A percentile compares a stretch with the other conserved stretches of the same genome.
Conservation (phyloP, 1,140 invertebrate genomes). For the Neodiprion lecontei region DNA sequence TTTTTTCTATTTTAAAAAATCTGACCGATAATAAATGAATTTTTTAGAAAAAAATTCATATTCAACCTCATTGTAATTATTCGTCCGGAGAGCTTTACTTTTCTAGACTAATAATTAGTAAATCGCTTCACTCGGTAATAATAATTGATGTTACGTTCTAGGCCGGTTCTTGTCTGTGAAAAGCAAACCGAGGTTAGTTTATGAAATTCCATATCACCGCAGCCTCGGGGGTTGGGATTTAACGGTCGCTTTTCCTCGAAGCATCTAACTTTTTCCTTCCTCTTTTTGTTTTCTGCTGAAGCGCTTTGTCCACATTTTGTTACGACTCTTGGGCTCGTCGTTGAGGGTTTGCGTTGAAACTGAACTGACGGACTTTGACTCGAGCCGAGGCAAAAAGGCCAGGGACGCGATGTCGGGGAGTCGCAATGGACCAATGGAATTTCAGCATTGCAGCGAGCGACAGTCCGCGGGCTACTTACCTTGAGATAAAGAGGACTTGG, state of each 20-base stretch:
- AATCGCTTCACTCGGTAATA: too few species aligned
- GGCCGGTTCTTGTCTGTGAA: too few species aligned
- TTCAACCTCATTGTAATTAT: too few species aligned
- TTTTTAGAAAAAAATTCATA: too few species aligned
- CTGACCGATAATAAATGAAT: too few species aligned
- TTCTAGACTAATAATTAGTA: too few species aligned
- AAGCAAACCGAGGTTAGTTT: too few species aligned
- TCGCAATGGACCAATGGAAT: background rate
- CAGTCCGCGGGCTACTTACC: conserved; percentile 4
- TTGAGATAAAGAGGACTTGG: conserved; percentile 27
- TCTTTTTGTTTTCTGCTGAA: background rate
- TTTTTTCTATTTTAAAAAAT: too few species aligned
- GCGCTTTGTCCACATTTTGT: background rate
- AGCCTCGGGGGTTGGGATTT: background rate
- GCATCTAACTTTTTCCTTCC: background rate
- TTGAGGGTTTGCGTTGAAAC: background rate
- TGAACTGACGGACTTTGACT: background rate
- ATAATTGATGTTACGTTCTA: too few species aligned
- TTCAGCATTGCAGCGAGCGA: background rate
- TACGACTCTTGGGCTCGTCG: background rate
- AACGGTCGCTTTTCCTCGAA: background rate
- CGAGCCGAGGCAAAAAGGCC: background rate
- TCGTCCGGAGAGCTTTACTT: too few species aligned
- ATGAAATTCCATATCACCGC: too few species aligned
- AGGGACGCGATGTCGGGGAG: background rate